Evolutionary conservation across 2,113 vertebrate genomes (phyloP).

Genomic region (Dasyurus viverrinus): DNA sequence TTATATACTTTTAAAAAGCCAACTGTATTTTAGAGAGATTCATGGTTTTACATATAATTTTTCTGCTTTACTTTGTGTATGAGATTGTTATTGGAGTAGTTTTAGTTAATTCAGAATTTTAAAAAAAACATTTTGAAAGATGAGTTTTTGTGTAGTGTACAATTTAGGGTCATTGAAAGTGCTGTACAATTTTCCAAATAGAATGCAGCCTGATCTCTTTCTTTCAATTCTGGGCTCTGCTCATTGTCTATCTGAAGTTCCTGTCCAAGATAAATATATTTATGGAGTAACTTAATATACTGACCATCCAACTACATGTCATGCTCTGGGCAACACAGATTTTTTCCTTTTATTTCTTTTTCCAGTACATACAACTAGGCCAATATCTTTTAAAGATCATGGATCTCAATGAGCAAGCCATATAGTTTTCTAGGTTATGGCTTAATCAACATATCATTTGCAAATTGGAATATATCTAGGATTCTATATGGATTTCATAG

Average conservation of each 20-base stretch:
- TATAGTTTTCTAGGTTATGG: not conserved
- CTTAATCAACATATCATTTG: not conserved
- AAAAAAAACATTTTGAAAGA: not conserved
- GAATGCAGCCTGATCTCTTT: not conserved
- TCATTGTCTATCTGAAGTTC: not conserved
- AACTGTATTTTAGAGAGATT: not conserved
- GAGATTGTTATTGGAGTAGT: not conserved
- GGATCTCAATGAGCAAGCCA: not conserved
- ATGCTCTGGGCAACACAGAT: not conserved
- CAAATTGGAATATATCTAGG: not conserved
- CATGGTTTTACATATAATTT: not conserved
- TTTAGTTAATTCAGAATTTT: not conserved
- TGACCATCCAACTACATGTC: slow-evolving; percentile 1
- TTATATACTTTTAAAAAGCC: not conserved
- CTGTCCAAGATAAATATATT: not conserved
- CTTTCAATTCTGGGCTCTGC: not conserved
- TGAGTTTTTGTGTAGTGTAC: not conserved
- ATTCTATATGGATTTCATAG: not conserved
- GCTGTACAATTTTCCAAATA: not conserved
- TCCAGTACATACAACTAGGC: not conserved
- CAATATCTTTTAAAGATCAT: not conserved
- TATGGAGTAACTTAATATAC: slow-evolving; percentile 5
- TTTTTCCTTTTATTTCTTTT: not conserved
- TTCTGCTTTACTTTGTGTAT: not conserved
- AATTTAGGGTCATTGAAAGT: not conserved